Evolutionary conservation across 2,888 invertebrate genomes (phyloP).

Genomic region (Callyntrura guangdongensis): DNA sequence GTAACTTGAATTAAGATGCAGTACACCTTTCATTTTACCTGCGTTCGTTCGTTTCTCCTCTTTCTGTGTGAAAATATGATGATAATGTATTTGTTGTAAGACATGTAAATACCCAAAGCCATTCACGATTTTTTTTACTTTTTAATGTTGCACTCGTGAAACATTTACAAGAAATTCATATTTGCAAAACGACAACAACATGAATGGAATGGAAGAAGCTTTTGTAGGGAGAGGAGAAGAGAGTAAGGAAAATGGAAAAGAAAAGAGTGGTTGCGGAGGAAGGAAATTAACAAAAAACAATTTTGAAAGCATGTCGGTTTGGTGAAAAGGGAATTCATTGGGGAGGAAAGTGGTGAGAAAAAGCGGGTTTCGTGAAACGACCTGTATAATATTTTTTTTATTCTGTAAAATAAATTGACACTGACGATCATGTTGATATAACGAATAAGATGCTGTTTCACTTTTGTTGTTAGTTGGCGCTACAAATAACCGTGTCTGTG

Average conservation of each 20-base stretch:
- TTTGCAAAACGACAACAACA: neutral
- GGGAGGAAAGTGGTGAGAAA: neutral
- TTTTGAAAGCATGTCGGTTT: slow-evolving; percentile 27
- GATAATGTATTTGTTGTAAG: neutral
- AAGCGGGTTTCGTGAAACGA: neutral
- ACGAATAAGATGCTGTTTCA: neutral
- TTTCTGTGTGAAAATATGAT: neutral
- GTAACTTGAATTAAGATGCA: neutral
- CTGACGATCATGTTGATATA: neutral
- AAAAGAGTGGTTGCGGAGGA: slow-evolving; percentile 5
- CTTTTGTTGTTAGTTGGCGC: neutral
- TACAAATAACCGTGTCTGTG: neutral
- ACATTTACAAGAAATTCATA: neutral
- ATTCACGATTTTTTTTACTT: neutral
- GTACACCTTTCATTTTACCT: neutral
- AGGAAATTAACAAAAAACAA: slow-evolving; percentile 45
- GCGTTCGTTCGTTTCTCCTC: neutral
- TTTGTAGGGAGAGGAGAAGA: neutral
- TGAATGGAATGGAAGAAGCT: neutral
- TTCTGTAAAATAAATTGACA: neutral
- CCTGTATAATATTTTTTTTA: slow-evolving; percentile 24
- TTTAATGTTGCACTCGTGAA: neutral
- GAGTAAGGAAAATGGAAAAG: slow-evolving; percentile 6
- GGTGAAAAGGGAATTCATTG: slow-evolving; percentile 15
- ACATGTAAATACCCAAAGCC: neutral